Conservation (phyloP, 2,113 vertebrate species). For the Todiramphus saurophagus region DNA sequence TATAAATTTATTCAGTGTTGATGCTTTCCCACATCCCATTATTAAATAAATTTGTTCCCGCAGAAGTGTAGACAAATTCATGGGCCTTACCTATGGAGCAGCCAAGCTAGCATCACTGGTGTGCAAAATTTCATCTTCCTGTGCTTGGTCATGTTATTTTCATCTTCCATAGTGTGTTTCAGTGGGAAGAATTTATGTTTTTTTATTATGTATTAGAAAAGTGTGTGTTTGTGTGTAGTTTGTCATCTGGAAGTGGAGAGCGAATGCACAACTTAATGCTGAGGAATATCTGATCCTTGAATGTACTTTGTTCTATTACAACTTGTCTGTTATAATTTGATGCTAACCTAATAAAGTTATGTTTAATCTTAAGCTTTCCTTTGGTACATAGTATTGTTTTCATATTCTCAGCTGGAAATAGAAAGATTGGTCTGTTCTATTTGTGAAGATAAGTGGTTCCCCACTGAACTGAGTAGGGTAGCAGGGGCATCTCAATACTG, state of each 20-base stretch:
- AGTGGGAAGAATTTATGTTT: not conserved
- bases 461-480: not conserved
- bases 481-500: not conserved
- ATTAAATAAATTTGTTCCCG: not conserved
- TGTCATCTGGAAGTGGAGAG: not conserved
- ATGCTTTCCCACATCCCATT: not conserved
- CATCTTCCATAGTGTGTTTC: not conserved
- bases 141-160: not conserved
- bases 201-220: not conserved
- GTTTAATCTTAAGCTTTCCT: not conserved
- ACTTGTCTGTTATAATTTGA: not conserved
- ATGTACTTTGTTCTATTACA: constrained; percentile 6
- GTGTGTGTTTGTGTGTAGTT: not conserved
- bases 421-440: not conserved
- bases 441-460: not conserved
- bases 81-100: not conserved
- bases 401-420: not conserved
- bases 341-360: not conserved
- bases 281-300: constrained; percentile 10
- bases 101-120: not conserved
- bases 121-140: constrained; percentile 22
- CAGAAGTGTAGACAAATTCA: not conserved
- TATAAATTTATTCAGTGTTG: not conserved
- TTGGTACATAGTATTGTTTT: not conserved
- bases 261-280: not conserved